Evolutionary conservation across 2,113 vertebrate genomes (phyloP).

Genomic region (Pardalotus punctatus): DNA sequence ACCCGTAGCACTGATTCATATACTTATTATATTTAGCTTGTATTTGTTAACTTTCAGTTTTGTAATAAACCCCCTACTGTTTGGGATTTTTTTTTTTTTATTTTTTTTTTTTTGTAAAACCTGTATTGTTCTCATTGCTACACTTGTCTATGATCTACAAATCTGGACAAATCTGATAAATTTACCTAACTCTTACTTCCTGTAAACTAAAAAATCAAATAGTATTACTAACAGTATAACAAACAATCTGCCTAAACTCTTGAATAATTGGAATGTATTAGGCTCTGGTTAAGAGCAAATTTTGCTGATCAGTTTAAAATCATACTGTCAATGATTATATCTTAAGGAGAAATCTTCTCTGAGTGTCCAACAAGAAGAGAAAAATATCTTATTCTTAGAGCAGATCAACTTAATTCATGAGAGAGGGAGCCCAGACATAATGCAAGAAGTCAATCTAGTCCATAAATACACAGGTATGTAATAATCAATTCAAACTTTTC

Average conservation of each 20-base stretch:
- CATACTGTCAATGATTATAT: background rate
- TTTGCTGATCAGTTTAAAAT: background rate
- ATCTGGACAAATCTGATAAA: background rate
- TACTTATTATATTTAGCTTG: background rate
- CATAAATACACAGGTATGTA: background rate
- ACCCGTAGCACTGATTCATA: background rate
- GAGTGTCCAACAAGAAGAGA: background rate
- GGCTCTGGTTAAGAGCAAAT: background rate
- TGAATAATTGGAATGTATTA: background rate
- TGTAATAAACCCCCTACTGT: rapidly evolving
- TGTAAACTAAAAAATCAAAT: background rate
- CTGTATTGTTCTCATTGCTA: background rate
- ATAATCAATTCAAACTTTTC: background rate
- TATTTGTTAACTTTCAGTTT: background rate
- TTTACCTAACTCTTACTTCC: background rate
- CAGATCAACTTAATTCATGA: background rate
- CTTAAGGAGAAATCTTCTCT: background rate
- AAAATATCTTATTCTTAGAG: background rate
- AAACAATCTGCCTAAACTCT: background rate
- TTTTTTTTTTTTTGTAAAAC: background rate
- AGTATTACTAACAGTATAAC: background rate
- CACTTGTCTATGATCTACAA: background rate
- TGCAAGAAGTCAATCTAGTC: background rate
- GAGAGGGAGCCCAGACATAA: background rate
- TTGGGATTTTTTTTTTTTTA: too few relatives aligned